Base-by-base conservation (phyloP, 2,797 vertebrate species). In the Eospalax fontanierii region DNA sequence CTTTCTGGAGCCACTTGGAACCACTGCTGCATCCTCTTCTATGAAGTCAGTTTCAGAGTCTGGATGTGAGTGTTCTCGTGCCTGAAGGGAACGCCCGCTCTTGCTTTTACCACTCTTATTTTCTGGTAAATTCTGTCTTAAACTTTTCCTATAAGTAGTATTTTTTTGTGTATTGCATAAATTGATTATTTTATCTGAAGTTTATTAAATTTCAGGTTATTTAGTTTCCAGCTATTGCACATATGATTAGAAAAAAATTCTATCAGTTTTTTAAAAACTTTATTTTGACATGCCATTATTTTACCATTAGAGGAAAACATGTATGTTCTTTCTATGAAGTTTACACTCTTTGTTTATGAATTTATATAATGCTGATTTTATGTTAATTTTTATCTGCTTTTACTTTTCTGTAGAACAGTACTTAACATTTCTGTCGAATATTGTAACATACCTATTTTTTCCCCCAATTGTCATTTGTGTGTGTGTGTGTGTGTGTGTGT, bases 241-340 rank as follows among this genome's bases (percentile, higher is more conserved):
- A 89, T 94, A 24, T 91, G 40, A 90, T 93, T 38, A 75, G 50
- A 79, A 95, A 96, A 66, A 83, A 68, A 24, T 70, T 46, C 30
- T 79, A 76, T 87, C 5, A 59, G 19, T 70, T 81, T 73, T 82
- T 94, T 59, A 87, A 70, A n/a, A 89, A 83, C 35, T 38, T n/a
- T 83, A 30, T 70, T 87, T 46, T 73, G 28, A 50, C 19, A 50
- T 80, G 50, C 2, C n/a, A 46, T 35, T 40, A 40, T 80, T 65
- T 93, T 70, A 75, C 35, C 71, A 10, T 85, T 84, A 14, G n/a
- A 84, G 59, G 21, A 59, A 75, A 94, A 54, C 21, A 4, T 81
- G 15, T 75, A 33, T 75, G 71, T 28, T 90, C 24, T 87, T 22
- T 73, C 40, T 43, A 10, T 93, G 35, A 85, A 76, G 40, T 81